Percentiles rank a stretch among this genome's conserved stretches.
These are phyloP conservation scores for Umimayanthus chanpuru DNA, from an alignment of 92 coral and sea anemone genomes.

Conservation along the genomic window DNA sequence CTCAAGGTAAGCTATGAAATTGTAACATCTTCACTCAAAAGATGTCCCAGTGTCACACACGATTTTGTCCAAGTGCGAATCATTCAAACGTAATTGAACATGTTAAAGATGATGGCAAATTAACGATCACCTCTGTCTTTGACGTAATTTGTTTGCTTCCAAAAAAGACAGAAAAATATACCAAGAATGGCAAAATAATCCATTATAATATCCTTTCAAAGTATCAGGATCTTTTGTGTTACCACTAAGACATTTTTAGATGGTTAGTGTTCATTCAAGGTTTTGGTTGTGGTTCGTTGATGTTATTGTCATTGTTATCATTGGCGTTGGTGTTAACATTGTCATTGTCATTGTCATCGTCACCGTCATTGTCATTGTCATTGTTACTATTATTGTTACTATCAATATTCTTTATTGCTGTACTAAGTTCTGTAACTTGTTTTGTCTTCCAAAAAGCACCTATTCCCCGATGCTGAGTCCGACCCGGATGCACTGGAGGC, in stretches of 20 bases:
- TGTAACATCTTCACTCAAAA: too few species aligned
- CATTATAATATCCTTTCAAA: too few species aligned
- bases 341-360: too few species aligned
- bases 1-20: conserved; percentile 13
- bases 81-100: not conserved
- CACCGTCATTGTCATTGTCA: too few species aligned
- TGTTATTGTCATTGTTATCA: not conserved
- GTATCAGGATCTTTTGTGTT: not conserved
- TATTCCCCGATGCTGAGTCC: conserved; percentile 93
- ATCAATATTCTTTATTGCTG: not conserved
- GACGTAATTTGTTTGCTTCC: not conserved
- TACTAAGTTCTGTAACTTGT: not conserved
- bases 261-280: too few species aligned
- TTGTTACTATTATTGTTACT: too few species aligned
- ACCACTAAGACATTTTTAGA: not conserved
- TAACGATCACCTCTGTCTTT: not conserved
- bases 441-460: conserved; percentile 53
- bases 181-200: not conserved
- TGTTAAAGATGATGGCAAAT: not conserved
- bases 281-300: too few species aligned
- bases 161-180: not conserved
- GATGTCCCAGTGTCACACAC: too few species aligned
- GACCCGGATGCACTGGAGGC: conserved; percentile 79
- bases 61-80: too few species aligned
- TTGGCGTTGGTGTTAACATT: too few species aligned